Percentiles rank a stretch among this genome's conserved stretches.
phyloP scores from a whole-genome alignment of 2,888 invertebrate genomes.

The Hydrotaea cyrtoneurina region DNA sequence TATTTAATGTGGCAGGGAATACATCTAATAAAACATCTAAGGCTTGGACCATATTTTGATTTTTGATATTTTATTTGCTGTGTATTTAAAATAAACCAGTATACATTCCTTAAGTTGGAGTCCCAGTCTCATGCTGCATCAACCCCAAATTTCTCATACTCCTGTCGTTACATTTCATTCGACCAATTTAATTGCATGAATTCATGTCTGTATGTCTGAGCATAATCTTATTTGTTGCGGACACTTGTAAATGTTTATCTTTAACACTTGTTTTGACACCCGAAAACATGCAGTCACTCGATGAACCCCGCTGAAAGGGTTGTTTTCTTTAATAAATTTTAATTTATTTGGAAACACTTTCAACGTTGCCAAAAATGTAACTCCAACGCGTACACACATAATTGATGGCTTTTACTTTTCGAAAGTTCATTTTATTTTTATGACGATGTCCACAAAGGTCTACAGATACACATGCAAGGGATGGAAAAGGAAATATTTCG shows the following conservation, averaged over 20 bases:
- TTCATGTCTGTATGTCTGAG: background rate
- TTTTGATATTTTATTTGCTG: no score
- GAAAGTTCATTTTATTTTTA: conserved; percentile 28
- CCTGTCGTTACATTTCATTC: no score
- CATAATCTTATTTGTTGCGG: conserved; percentile 55
- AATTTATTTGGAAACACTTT: conserved; percentile 11
- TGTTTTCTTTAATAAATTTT: conserved; percentile 24
- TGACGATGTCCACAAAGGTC: background rate
- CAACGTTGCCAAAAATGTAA: background rate
- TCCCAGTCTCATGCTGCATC: no score
- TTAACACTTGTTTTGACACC: conserved; percentile 50
- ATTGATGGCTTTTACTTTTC: conserved; percentile 24
- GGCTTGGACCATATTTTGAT: no score
- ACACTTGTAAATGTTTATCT: conserved; percentile 48
- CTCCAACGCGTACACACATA: background rate
- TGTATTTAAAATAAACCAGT: no score
- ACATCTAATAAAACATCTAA: no score
- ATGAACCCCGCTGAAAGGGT: conserved; percentile 26
- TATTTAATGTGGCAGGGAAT: no score
- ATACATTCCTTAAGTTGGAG: no score
- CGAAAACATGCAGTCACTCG: background rate
- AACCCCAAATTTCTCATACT: no score
- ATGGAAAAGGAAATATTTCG: background rate
- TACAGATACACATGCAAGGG: background rate
- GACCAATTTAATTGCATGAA: no score